Conservation (phyloP, 1,140 invertebrate species). For the Conus betulinus region DNA sequence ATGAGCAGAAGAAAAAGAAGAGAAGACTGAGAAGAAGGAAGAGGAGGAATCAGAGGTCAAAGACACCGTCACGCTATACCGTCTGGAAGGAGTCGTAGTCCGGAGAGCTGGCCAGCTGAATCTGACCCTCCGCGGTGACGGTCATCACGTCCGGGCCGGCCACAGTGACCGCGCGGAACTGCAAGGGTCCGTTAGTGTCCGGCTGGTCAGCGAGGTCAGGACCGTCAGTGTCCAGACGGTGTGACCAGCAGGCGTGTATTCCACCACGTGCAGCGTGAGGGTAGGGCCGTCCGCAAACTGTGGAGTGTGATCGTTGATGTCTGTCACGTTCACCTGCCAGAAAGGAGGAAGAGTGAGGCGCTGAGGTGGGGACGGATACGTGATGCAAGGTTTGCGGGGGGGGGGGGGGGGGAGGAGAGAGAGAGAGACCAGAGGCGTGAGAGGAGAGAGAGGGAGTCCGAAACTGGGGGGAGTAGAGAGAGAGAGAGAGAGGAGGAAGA, state of each 20-base stretch:
- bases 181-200: conserved; percentile 11
- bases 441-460: too few species aligned
- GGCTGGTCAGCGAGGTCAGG: conserved; percentile 2
- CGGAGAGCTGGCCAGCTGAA: background rate
- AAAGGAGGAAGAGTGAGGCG: too few species aligned
- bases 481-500: too few species aligned
- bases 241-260: background rate
- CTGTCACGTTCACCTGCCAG: conserved; percentile 6
- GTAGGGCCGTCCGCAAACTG: background rate
- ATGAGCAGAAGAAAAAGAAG: too few species aligned
- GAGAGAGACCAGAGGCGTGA: too few species aligned
- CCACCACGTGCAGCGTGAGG: background rate
- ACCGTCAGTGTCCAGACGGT: background rate
- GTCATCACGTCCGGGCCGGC: background rate
- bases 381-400: too few species aligned
- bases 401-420: too few species aligned
- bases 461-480: too few species aligned
- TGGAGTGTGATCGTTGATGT: conserved; percentile 25
- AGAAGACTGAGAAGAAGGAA: too few species aligned
- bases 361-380: too few species aligned
- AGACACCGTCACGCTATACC: background rate
- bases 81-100: background rate
- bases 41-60: too few species aligned
- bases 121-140: background rate
- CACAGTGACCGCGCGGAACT: background rate